Base-by-base conservation (phyloP, 2,888 invertebrate genomes). In the Teleiodes luculella region DNA sequence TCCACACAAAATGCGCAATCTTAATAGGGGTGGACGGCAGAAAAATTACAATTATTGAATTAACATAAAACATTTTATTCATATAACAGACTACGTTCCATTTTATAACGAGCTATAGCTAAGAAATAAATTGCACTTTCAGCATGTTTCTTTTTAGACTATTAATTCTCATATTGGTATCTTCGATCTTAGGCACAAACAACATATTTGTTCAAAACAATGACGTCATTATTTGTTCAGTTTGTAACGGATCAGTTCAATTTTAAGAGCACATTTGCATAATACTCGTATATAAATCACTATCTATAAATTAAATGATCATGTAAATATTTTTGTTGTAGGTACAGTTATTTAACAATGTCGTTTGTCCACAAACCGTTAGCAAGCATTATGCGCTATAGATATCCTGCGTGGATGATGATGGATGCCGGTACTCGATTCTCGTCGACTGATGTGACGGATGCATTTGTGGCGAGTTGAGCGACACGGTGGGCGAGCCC, bases 11-110 rank as follows among this genome's bases (percentile, higher is more conserved):
- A 68, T 62, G 63, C 58, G 60, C 64, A 60, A 63, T 67, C 65
- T 68, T 74, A 70, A 72, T 71, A 58, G 62, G 63, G 65, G 62
- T 68, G 64, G 70, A 73, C 72, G 67, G 67, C 63, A 59, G 61
- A 64, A 56, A 67, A 66, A 68, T 73, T 68, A 62, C 62, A 58
- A 57, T 63, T 64, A 72, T 71, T 69, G 67, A 68, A 72, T 74
- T 66, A 71, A 68, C 65, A 60, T 63, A 65, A n/a, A 39, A 30
- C 3, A 56, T 62, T 64, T 62, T 57, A 59, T 60, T 54, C 56
- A 50, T 53, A 45, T 53, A 55, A 37, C 41, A 46, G 46, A 13
- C 10, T 30, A 16, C 14, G 28, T 28, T 33, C 16, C 14, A n/a
- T n/a, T n/a, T n/a, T n/a, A n/a, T n/a, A n/a, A n/a, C n/a, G n/a